Base-by-base conservation (phyloP, 2,888 invertebrate genomes). In the Chloroclystis v-ata region DNA sequence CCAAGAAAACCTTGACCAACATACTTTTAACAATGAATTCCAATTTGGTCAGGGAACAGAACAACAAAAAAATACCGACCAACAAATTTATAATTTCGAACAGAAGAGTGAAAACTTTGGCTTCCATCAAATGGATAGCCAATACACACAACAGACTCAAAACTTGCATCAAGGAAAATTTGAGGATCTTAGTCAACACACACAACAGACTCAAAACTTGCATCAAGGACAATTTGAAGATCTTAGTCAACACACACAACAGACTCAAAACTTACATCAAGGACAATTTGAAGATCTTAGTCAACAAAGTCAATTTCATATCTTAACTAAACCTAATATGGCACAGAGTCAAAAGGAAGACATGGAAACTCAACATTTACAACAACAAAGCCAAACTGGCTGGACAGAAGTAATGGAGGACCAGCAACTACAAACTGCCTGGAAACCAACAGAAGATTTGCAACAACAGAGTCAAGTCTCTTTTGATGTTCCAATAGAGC, bases 81-180 rank as follows among this genome's bases (percentile, higher is more conserved):
- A 62, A 43, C 42, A 57, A 29, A 26, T 53, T 26, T 61, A 57
- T 35, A 56, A 53, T 25, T 44, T 45, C 40, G 56, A 48, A 25
- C 52, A 56, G 14, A 49, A 58, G 35, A 55, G 45, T 25, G 54
- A 55, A 46, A 43, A 54, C 25, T 35, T 51, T 10, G 54, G 53
- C 7, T 48, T 57, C 33, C 52, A 64, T 45, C 57, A 58, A 42
- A 32, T 46, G 24, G 51, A 54, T 5, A 55, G n/a, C 7, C 32
- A 33, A 14, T 7, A 9, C 16, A 33, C 32, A 32, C 20, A 20
- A 20, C 20, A 20, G 20, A 20, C n/a, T n/a, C n/a, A n/a, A n/a
- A n/a, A n/a, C n/a, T n/a, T n/a, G n/a, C n/a, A n/a, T n/a, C n/a
- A 20, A 20, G 5, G 3, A 20, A 20, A 4, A 5, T 10, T 44